Percentiles rank a stretch among this genome's conserved stretches.
Evolutionary conservation across 2,888 invertebrate genomes (phyloP).

Genomic region (Euzetes globulus): DNA sequence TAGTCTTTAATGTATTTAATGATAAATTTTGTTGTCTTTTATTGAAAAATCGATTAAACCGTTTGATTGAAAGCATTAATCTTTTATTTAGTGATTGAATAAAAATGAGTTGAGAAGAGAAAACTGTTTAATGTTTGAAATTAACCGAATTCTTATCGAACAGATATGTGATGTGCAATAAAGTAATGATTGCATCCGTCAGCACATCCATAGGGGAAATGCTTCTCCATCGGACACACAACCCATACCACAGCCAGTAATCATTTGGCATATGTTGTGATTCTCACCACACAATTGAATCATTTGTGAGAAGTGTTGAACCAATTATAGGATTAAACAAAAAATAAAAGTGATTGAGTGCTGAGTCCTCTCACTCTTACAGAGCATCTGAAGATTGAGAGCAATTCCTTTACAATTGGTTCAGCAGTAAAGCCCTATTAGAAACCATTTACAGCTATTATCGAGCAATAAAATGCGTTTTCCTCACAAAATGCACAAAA

Average conservation of each 20-base stretch:
- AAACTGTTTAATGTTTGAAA: not conserved
- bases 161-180: not conserved
- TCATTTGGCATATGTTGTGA: constrained; percentile 23
- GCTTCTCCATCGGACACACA: too few species aligned
- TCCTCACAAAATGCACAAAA: constrained; percentile 12
- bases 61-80: too few species aligned
- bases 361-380: not conserved
- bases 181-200: constrained; percentile 8
- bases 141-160: constrained; percentile 5
- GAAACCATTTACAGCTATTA: constrained; percentile 29
- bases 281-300: constrained; percentile 28
- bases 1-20: too few species aligned
- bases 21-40: too few species aligned
- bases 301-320: constrained; percentile 19
- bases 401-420: constrained; percentile 13
- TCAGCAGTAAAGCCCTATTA: constrained; percentile 23
- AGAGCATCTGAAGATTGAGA: constrained; percentile 15
- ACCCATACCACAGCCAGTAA: not conserved
- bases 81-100: too few species aligned
- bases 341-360: constrained; percentile 28
- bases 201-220: not conserved
- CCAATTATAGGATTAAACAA: constrained; percentile 30
- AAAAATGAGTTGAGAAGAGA: too few species aligned
- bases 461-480: constrained; percentile 28
- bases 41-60: too few species aligned